phyloP scores from a whole-genome alignment of 2,797 vertebrate genomes.

The Cynopterus sphinx region DNA sequence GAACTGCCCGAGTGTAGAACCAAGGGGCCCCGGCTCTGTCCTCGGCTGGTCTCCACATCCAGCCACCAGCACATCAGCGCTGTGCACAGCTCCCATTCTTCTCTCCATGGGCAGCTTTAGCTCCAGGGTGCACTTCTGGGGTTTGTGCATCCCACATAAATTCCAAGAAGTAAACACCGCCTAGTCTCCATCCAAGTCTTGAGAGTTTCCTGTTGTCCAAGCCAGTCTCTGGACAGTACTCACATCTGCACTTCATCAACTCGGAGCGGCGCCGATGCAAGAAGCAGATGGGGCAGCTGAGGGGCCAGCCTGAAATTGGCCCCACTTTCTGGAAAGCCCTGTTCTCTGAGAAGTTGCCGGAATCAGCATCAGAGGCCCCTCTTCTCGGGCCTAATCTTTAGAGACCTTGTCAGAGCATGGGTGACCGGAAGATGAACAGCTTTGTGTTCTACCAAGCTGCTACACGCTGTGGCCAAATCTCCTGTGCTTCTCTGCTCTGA shows the following conservation, averaged over 20 bases:
- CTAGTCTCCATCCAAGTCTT: constrained; percentile 74
- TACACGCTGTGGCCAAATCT: background rate
- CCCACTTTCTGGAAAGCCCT: background rate
- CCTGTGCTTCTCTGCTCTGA: accelerated
- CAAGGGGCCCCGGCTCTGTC: background rate
- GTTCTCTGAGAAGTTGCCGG: background rate
- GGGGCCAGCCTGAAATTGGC: background rate
- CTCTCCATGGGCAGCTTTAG: background rate
- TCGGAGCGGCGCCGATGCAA: background rate
- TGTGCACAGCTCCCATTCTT: background rate
- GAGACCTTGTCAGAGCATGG: background rate
- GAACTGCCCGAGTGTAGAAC: background rate
- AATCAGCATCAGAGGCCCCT: background rate
- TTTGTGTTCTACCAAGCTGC: background rate
- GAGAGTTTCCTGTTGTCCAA: constrained; percentile 92
- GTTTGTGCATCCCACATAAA: background rate
- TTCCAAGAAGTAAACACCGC: constrained; percentile 58
- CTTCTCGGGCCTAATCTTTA: background rate
- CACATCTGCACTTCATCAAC: constrained; percentile 91
- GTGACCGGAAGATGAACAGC: background rate
- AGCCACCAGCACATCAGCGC: background rate
- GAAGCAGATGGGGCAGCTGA: background rate
- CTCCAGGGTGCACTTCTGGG: background rate
- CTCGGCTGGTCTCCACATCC: background rate
- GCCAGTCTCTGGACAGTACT: constrained; percentile 84